Conservation (phyloP, 2,113 vertebrate genomes). For the Microcebus ravelobensis region DNA sequence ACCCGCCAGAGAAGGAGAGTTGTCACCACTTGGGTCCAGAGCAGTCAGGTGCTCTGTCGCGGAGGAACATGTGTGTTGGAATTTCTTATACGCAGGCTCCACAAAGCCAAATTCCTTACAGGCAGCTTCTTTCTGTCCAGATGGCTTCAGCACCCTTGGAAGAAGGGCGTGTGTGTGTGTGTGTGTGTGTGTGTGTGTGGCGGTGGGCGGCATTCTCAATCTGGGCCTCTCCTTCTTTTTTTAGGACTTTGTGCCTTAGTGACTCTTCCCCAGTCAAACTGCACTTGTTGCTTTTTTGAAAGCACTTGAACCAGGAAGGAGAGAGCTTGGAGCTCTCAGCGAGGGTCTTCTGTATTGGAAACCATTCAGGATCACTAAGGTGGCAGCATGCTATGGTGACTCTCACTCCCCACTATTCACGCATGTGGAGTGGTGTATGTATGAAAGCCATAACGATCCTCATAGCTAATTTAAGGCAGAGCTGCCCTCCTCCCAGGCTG, state of each 20-base stretch:
- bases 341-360: background rate
- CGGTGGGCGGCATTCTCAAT: constrained; percentile 43
- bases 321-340: background rate
- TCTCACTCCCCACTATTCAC: background rate
- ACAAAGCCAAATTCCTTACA: constrained; percentile 68
- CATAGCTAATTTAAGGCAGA: background rate
- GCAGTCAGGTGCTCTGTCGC: background rate
- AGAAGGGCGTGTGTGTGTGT: background rate
- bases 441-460: background rate
- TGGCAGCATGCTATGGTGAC: background rate
- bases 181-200: background rate
- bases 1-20: background rate
- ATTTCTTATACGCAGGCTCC: background rate
- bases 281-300: background rate
- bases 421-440: background rate
- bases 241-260: constrained; percentile 38
- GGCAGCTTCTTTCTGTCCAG: constrained; percentile 57
- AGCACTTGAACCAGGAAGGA: background rate
- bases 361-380: background rate
- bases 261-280: constrained; percentile 21
- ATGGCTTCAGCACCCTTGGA: constrained; percentile 59
- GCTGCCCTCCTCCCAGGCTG: background rate
- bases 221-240: constrained; percentile 10
- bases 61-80: constrained; percentile 30
- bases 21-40: background rate